phyloP scores from a whole-genome alignment of 2,113 vertebrate species.

The Hippocampus comes region DNA sequence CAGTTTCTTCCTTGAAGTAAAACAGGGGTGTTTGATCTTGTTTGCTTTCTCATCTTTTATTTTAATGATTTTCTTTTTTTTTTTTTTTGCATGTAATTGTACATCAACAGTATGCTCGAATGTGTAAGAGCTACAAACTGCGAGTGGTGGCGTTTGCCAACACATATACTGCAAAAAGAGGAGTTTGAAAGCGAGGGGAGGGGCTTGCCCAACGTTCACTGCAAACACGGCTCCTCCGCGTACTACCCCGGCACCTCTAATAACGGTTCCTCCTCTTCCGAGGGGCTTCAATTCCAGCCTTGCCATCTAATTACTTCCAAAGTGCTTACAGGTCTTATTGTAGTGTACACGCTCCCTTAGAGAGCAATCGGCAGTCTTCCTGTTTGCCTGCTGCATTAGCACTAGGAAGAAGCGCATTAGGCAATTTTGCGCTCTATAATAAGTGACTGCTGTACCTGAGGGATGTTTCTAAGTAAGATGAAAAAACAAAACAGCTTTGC shows the following conservation, averaged over 20 bases:
- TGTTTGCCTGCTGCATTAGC: conserved; percentile 64
- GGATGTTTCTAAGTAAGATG: conserved; percentile 56
- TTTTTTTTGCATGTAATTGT: neutral
- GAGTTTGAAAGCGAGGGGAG: too few relatives aligned
- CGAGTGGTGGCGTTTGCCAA: too few relatives aligned
- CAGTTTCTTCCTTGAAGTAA: too few relatives aligned
- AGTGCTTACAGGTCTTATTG: conserved; percentile 73
- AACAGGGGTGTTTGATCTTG: too few relatives aligned
- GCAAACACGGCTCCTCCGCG: too few relatives aligned
- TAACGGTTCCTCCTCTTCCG: neutral
- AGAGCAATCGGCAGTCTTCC: conserved; percentile 55
- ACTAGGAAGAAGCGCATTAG: conserved; percentile 70
- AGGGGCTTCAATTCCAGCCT: conserved; percentile 48
- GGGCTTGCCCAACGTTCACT: too few relatives aligned
- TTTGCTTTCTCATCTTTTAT: neutral
- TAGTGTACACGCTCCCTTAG: conserved; percentile 51
- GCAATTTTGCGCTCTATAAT: conserved; percentile 69
- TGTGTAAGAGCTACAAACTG: neutral
- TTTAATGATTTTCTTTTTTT: neutral
- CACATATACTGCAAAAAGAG: too few relatives aligned
- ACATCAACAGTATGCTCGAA: neutral
- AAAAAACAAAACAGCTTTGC: conserved; percentile 51
- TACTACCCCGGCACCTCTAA: too few relatives aligned
- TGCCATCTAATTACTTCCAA: conserved; percentile 69
- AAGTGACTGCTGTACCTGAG: conserved; percentile 63